Conservation (phyloP, 1,140 invertebrate genomes). For the Pentalonia nigronervosa region DNA sequence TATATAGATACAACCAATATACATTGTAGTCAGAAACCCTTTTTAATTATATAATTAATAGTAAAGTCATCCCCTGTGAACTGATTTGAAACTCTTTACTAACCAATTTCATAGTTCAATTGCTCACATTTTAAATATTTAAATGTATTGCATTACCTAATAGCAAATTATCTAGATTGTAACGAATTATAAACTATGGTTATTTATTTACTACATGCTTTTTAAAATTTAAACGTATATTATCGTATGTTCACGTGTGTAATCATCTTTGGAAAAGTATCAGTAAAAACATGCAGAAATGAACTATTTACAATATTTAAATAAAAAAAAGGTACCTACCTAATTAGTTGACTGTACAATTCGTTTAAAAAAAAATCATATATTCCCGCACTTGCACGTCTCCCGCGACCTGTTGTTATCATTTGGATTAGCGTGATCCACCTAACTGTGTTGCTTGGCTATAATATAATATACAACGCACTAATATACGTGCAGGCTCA, state of each 20-base stretch:
- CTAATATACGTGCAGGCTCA: slow-evolving; percentile 20
- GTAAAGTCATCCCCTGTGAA: background rate
- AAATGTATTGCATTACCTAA: background rate
- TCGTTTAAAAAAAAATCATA: background rate
- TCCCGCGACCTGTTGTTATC: background rate
- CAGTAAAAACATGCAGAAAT: background rate
- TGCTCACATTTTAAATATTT: background rate
- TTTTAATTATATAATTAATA: background rate
- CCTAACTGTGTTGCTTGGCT: background rate
- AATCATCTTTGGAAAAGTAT: background rate
- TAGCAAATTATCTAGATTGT: background rate
- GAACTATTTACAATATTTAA: background rate
- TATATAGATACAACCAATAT: background rate
- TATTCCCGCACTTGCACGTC: background rate
- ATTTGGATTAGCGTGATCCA: background rate
- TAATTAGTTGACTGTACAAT: background rate
- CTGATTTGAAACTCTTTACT: background rate
- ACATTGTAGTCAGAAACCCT: background rate
- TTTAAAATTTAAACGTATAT: background rate
- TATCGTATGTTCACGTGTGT: background rate
- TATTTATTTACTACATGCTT: background rate
- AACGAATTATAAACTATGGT: background rate
- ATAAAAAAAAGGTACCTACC: background rate
- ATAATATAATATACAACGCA: background rate
- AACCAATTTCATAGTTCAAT: background rate